Evolutionary conservation across 2,797 vertebrate genomes (phyloP), one percentile per base, ranked within the genome.

Genomic region (Moxostoma hubbsi): DNA sequence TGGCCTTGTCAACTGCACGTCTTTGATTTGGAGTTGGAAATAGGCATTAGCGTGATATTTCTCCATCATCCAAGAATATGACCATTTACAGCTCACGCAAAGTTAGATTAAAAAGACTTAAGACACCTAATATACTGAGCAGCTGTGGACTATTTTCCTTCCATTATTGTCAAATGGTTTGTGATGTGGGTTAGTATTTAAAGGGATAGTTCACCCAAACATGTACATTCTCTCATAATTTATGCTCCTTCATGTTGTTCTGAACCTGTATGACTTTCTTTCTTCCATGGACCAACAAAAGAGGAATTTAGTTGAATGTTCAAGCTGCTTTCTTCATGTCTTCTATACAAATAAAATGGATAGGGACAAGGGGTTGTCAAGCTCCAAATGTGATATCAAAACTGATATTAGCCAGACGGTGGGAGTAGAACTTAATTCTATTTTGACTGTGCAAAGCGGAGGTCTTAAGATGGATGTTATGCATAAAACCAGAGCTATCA

Each of bases 81-180:
- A 82, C 58, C 79, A 86, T 80, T 85, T 65, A 36, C 71, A 74
- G 74, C 70, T 65, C 75, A 78, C 18, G 6, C 65, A 15, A 75
- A 77, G 84, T 79, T 81, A 85, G 88, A 90, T 91, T 90, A 89
- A 79, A 79, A 88, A 73, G 75, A 86, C 68, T 85, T 85, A 77
- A 78, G 83, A 85, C 83, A 69, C 53, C 83, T 92, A 88, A 92
- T 90, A 87, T 54, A 87, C 77, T 79, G 86, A 88, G 89, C 93
- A 93, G 90, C 92, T 91, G 91, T 86, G 78, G 68, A 45, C 72
- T 76, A 80, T 88, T 85, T 89, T 87, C 79, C 81, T 77, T 86
- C 85, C 84, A 88, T 89, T 88, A 86, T 84, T 86, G 88, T 89
- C 86, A 85, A 86, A 83, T 83, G 80, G 82, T 86, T 81, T 82